Base-by-base conservation (phyloP, 30 jellyfish, hydroid and myxozoan species). In the Hydra vulgaris region DNA sequence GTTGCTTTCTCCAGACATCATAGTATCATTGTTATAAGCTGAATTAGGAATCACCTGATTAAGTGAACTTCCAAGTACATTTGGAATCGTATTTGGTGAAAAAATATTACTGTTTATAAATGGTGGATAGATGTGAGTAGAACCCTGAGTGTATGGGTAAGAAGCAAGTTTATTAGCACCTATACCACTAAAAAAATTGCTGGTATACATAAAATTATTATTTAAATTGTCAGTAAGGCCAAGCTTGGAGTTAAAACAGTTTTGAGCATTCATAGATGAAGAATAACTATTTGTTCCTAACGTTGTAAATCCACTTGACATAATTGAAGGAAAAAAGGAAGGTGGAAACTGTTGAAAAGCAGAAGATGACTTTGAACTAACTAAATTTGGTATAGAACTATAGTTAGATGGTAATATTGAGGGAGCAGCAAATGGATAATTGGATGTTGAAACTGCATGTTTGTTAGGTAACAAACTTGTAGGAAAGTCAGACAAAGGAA, bases 81-180 rank as follows among this genome's bases (percentile, higher is more conserved):
- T 5, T n/a, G 75, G 4, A n/a, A 67, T 23, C 24, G 21, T 25
- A 53, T 53, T 21, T 25, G 84, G 15, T 18, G 25, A 53, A 19
- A 76, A 77, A 15, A 27, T 27, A n/a, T 69, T 83, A 25, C 54
- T 80, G 66, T 86, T 86, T 56, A 83, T 88, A 12, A 77, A 88
- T 8, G 94, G 89, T 21, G 97, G 97, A 81, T 90, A 89, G 26
- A 89, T 89, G 70, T 89, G 97, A 21, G 97, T 89, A 23, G 97
- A 80, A 18, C 97, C 87, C 66, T 69, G 87, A 23, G 87, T 27
- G 0, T 23, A 22, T 66, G 87, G 40, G 67, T 61, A 80, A 18
- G 87, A 66, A 15, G 78, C 52, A 52, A 78, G 69, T 24, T 80
- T 80, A 52, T 53, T 78, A 22, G 81, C 21, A 3, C 67, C 75